A percentile compares a stretch with the other conserved stretches of the same genome.
phyloP scores from a whole-genome alignment of 1,140 invertebrate genomes.

The Diabrotica virgifera region DNA sequence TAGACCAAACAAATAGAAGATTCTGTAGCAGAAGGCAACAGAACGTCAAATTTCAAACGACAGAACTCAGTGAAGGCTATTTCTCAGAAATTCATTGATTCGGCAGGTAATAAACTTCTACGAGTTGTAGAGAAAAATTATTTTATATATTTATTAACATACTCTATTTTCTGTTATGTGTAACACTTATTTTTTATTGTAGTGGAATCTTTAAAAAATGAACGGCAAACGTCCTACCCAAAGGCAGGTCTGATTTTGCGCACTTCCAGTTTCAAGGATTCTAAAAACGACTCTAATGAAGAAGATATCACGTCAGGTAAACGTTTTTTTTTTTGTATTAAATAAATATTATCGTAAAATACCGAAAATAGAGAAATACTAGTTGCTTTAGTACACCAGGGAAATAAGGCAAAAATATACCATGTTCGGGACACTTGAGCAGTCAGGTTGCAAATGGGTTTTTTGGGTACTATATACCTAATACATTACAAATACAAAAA shows the following conservation, averaged over 20 bases:
- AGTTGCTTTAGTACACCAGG: no score
- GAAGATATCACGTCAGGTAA: constrained; percentile 39
- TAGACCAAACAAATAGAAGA: neutral
- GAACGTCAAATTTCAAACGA: constrained; percentile 53
- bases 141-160: no score
- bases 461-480: no score
- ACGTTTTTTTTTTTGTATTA: neutral
- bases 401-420: no score
- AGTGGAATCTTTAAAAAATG: constrained; percentile 54
- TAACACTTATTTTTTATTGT: constrained; percentile 20
- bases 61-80: constrained; percentile 68
- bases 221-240: constrained; percentile 55
- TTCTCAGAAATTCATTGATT: constrained; percentile 70
- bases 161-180: no score
- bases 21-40: neutral
- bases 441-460: no score
- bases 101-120: constrained; percentile 52
- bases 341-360: neutral
- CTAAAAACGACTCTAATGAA: constrained; percentile 35
- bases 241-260: constrained; percentile 67
- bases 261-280: constrained; percentile 57
- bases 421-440: no score
- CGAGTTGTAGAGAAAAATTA: no score
- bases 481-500: no score
- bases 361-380: neutral